Evolutionary conservation across 2,113 vertebrate genomes (phyloP).

Genomic region (Delphinus delphis): DNA sequence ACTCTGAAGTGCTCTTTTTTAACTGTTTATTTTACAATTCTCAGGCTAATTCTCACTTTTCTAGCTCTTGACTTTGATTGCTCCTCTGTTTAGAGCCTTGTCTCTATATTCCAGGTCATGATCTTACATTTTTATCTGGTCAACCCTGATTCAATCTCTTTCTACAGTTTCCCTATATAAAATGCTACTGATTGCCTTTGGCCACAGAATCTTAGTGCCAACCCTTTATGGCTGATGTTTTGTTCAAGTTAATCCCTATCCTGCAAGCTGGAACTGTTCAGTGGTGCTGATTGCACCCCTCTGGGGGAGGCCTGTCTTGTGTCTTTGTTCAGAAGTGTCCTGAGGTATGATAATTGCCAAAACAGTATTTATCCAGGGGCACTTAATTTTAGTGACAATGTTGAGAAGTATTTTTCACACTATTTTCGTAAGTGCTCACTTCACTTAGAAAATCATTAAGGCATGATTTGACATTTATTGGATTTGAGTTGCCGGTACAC

Average conservation of each 20-base stretch:
- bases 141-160: neutral
- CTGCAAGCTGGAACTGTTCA: neutral
- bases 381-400: neutral
- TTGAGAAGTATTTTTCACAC: neutral
- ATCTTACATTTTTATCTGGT: neutral
- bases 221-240: neutral
- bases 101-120: neutral
- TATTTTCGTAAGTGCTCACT: neutral
- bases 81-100: neutral
- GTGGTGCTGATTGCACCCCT: neutral
- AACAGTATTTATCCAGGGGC: neutral
- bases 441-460: constrained; percentile 30
- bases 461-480: constrained; percentile 9
- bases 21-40: neutral
- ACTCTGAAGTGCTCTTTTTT: neutral
- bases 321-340: neutral
- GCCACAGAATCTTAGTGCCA: neutral
- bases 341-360: neutral
- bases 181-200: neutral
- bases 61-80: neutral
- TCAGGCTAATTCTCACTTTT: neutral
- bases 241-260: neutral
- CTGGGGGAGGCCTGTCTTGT: neutral
- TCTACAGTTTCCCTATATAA: neutral
- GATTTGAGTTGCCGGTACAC: neutral